Base-by-base conservation (phyloP, 2,797 vertebrate species). In the Potorous gilbertii region DNA sequence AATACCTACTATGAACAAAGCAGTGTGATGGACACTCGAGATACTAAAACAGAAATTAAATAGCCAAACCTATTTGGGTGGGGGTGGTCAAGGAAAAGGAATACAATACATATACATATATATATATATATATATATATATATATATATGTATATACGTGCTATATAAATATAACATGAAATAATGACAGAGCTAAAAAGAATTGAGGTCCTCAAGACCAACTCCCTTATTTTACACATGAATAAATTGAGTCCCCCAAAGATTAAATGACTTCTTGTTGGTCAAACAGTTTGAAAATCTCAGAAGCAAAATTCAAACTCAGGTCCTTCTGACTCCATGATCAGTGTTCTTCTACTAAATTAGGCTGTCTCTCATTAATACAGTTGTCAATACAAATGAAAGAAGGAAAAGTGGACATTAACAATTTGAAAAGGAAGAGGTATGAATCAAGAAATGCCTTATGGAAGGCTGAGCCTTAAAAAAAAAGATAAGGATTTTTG, bases 351-450 rank as follows among this genome's bases (percentile, higher is more conserved):
- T 55, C 21, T 29, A 27, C 0, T 18, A 93, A 10, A 31, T 24
- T 87, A 87, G 16, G 10, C 9, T 87, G 40, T 3, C 40, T 87
- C 40, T 81, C n/a, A 24, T 24, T 21, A 24, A 24, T 24, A 6
- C 21, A 56, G 18, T 66, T 18, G 40, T 81, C n/a, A 46, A 24
- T 81, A 40, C n/a, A 81, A 81, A 40, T 9, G 27, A 93, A 87
- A 29, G 81, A 93, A 81, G 34, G 9, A 40, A 3, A 54, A 56
- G 54, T 87, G 27, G 55, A 27, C 0, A 29, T 18, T 50, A 14
- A 31, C 6, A 2, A 34, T 0, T 0, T n/a, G 1, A 55, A 56
- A 31, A 46, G 40, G 74, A 54, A 0, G 14, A 11, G 52, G 29
- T 0, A 2, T 31, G 16, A 87, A 50, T 87, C 40, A 87, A 87